Evolutionary conservation across 2,797 vertebrate genomes (phyloP), one percentile per base, ranked within the genome.

Genomic region (Sorex maritimensis): DNA sequence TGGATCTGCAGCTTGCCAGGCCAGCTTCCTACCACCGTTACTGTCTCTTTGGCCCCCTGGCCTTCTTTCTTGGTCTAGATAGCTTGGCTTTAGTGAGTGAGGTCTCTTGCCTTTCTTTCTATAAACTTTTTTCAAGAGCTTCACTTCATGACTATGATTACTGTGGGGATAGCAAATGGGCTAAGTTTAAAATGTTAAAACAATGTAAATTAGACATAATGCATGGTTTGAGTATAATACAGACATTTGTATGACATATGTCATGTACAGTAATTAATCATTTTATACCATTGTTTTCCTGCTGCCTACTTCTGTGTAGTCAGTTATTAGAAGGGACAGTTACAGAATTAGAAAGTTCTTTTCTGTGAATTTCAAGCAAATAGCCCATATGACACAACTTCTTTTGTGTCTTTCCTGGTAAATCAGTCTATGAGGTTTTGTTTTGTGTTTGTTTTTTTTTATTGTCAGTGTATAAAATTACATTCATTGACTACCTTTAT

Each of bases 121-220:
- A 34, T 90, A 71, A 21, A 49, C 38, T 95, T 55, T 67, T 23
- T 55, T 83, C 6, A 21, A 30, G 55, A 15, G 28, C 89, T 87
- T 90, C 3, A 58, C 67, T 71, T 92, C 19, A 28, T 78, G 46
- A 80, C 30, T 44, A 2, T 52, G 13, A 52, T 52, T 52, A 68
- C 65, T n/a, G 24, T 67, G 13, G 81, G 19, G n/a, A 41, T 65
- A 11, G 63, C 81, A 46, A 92, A 82, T 19, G 63, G 7, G 34
- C 49, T 88, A 65, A 92, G 58, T 81, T 90, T 89, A 23, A 87
- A 91, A 84, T 17, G 77, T 14, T 85, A 52, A 81, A 92, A 87
- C 10, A 78, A 7, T 81, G 23, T 74, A 30, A 73, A 38, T 73
- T 79, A 85, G 24, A 10, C 11, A 24, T 93, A 21, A 87, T 73